Base-by-base conservation (phyloP, 2,888 invertebrate species). In the Hoplodrina ambigua region DNA sequence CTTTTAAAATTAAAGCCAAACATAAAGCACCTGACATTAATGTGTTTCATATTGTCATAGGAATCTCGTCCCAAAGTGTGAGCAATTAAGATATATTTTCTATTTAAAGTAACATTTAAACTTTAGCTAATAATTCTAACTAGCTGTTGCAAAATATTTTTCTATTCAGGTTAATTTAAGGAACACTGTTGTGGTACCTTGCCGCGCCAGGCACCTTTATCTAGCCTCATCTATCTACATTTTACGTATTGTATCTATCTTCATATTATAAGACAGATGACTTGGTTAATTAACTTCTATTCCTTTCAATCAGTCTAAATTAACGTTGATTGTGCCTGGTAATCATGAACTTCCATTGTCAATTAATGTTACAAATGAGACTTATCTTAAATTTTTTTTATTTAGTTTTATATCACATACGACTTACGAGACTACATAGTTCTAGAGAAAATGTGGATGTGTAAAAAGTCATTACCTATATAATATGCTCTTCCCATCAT, bases 161-260 rank as follows among this genome's bases (percentile, higher is more conserved):
- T 72, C 69, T 81, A 81, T 75, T 80, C 61, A 77, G 63, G 75
- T 83, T 77, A n/a, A n/a, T n/a, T n/a, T n/a, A 70, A 65, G 62
- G 62, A 82, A 74, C 62, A 56, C 55, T 62, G 62, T 62, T 69
- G 66, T 77, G 75, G 88, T 87, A 75, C 85, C 85, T 44, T 54
- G 70, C 77, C 69, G 87, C 82, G 60, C 85, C 86, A 79, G 86
- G 86, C 84, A 88, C 89, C 76, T 79, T 52, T 76, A 82, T 79
- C 69, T 75, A 68, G 46, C 57, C 15, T 59, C 61, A 73, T 59
- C 67, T 67, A 72, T 68, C 72, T 69, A 66, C 25, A 44, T 55
- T 66, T 46, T 15, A 53, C 37, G 58, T 70, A 60, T 68, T 8
- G 15, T 15, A 46, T 46, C 15, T 46, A 46, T 46, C 59, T 59